phyloP scores from a whole-genome alignment of 2,888 invertebrate genomes.

The Euphydryas editha region DNA sequence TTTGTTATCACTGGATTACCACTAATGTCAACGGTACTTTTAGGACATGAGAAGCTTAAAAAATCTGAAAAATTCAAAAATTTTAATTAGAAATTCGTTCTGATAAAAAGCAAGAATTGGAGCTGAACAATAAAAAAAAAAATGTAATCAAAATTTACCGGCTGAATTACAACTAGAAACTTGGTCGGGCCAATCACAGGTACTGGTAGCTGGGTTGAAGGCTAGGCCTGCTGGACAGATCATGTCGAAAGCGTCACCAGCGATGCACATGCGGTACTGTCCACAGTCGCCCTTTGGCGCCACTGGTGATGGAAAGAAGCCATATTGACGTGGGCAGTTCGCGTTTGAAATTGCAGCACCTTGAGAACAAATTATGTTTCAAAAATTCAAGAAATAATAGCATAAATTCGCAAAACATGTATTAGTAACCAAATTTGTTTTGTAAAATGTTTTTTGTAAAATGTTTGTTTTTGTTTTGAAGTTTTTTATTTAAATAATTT shows the following conservation, averaged over 20 bases:
- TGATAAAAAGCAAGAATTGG: not conserved
- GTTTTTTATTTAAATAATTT: not conserved
- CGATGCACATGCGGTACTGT: conserved; percentile 90
- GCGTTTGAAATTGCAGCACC: not conserved
- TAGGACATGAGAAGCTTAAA: conserved; percentile 63
- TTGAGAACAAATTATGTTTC: not conserved
- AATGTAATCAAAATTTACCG: conserved; percentile 25
- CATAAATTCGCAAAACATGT: too few species aligned
- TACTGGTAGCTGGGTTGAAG: conserved; percentile 86
- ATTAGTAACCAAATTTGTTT: too few species aligned
- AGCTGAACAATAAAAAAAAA: not conserved
- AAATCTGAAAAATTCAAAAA: conserved; percentile 52
- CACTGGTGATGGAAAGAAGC: conserved; percentile 84
- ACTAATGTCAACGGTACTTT: conserved; percentile 47
- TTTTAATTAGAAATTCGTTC: not conserved
- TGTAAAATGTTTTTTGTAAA: too few species aligned
- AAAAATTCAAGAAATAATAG: too few species aligned
- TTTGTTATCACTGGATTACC: conserved; percentile 51
- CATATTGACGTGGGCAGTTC: conserved; percentile 91
- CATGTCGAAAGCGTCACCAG: conserved; percentile 84
- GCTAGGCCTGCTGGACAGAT: conserved; percentile 91
- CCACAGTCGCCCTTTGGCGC: conserved; percentile 82
- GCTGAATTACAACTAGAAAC: conserved; percentile 86
- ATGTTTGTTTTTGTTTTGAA: not conserved
- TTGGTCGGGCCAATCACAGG: conserved; percentile 93